These are phyloP conservation scores for Bradypodion pumilum DNA, from an alignment of 2,797 vertebrate species.

Conservation along the genomic window DNA sequence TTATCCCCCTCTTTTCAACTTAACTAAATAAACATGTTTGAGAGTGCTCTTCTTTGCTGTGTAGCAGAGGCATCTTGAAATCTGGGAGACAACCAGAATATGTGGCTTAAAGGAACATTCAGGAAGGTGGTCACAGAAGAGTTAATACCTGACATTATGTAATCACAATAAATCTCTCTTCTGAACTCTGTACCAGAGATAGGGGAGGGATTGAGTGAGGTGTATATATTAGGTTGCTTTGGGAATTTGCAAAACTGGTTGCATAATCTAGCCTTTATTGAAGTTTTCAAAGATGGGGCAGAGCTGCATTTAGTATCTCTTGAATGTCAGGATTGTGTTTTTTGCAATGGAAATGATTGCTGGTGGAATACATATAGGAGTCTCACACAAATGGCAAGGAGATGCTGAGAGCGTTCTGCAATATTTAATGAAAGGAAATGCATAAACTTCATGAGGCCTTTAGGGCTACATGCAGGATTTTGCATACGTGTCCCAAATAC, in stretches of 20 bases:
- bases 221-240: background rate
- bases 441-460: constrained; percentile 57
- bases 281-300: constrained; percentile 29
- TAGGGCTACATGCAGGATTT: constrained; percentile 36
- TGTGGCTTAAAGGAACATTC: background rate
- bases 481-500: constrained; percentile 39
- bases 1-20: constrained; percentile 29
- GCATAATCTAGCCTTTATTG: constrained; percentile 37
- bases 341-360: constrained; percentile 46
- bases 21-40: constrained; percentile 59
- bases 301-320: constrained; percentile 20
- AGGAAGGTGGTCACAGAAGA: background rate
- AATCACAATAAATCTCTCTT: background rate
- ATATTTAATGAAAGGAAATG: constrained; percentile 44
- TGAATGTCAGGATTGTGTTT: background rate
- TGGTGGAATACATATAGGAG: constrained; percentile 43
- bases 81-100: constrained; percentile 41
- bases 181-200: background rate
- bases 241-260: constrained; percentile 29
- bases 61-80: constrained; percentile 48
- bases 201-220: background rate
- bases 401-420: constrained; percentile 49
- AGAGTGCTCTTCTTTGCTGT: constrained; percentile 43
- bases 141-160: constrained; percentile 9
- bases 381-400: constrained; percentile 62